Evolutionary conservation across 2,888 invertebrate species (phyloP).

Genomic region (Microdon myrmicae): DNA sequence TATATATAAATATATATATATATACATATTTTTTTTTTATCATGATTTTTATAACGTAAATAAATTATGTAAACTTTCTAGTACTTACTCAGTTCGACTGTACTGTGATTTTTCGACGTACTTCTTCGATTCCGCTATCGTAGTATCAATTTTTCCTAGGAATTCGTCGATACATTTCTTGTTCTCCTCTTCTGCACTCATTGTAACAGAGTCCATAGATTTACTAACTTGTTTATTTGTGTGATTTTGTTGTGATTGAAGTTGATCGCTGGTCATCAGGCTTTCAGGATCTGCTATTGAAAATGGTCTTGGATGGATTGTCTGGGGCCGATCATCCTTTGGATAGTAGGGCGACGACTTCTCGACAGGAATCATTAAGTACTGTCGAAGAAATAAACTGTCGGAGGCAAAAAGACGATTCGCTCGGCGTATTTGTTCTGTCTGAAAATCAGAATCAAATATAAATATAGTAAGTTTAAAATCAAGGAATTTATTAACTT

Average conservation of each 20-base stretch:
- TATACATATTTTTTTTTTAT: neutral
- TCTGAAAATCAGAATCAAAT: slow-evolving; percentile 72
- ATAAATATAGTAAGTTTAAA: too few relatives aligned
- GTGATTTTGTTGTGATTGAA: slow-evolving; percentile 56
- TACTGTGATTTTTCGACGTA: slow-evolving; percentile 83
- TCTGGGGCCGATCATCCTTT: slow-evolving; percentile 67
- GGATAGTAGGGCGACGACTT: slow-evolving; percentile 74
- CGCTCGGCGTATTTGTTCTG: slow-evolving; percentile 90
- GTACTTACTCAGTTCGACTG: slow-evolving; percentile 83
- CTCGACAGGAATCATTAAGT: slow-evolving; percentile 84
- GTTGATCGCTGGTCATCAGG: slow-evolving; percentile 55
- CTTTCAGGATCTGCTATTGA: slow-evolving; percentile 69
- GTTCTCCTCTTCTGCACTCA: slow-evolving; percentile 77
- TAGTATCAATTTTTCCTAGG: slow-evolving; percentile 83
- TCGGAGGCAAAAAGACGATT: slow-evolving; percentile 93
- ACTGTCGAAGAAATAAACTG: slow-evolving; percentile 90
- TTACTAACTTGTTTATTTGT: slow-evolving; percentile 64
- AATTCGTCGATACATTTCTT: slow-evolving; percentile 83
- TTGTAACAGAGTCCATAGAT: slow-evolving; percentile 69
- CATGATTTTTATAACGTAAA: too few relatives aligned
- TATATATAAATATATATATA: neutral
- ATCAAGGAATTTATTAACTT: too few relatives aligned
- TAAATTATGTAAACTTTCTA: slow-evolving; percentile 9
- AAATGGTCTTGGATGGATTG: slow-evolving; percentile 69
- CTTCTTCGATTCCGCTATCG: slow-evolving; percentile 84